Percentiles rank a stretch among this genome's conserved stretches.
Conservation (phyloP, 2,113 vertebrate genomes). For the Ctenomys sociabilis region DNA sequence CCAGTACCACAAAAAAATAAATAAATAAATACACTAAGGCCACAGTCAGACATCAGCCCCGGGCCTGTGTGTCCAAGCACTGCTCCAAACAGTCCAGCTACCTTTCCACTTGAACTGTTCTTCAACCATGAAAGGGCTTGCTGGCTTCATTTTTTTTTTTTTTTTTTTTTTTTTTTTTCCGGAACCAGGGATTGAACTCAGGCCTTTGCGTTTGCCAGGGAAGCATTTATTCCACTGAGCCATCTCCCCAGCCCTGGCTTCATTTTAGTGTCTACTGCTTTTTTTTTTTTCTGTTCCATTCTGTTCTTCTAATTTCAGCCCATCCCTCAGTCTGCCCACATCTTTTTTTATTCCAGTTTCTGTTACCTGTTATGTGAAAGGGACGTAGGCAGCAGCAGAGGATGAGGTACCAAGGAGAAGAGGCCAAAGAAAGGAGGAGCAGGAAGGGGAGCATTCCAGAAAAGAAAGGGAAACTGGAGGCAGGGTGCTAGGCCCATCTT, state of each 20-base stretch:
- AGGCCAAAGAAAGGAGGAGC: background rate
- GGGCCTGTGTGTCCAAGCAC: background rate
- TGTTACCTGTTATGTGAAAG: background rate
- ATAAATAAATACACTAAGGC: background rate
- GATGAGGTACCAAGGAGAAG: background rate
- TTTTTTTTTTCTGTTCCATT: background rate
- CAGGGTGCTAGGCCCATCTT: too few relatives aligned
- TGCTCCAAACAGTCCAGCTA: background rate
- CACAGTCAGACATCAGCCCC: background rate
- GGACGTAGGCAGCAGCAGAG: background rate
- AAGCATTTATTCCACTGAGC: too few relatives aligned
- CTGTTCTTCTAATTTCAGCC: slow-evolving; percentile 10
- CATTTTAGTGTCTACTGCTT: background rate
- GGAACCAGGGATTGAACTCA: too few relatives aligned
- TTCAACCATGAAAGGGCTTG: background rate
- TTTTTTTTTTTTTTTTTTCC: too few relatives aligned
- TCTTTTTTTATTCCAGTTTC: background rate
- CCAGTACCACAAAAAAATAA: too few relatives aligned
- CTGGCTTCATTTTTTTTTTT: too few relatives aligned
- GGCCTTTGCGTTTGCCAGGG: too few relatives aligned
- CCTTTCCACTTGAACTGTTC: background rate
- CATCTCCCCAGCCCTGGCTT: too few relatives aligned
- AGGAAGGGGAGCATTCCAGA: background rate
- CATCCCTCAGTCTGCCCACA: background rate
- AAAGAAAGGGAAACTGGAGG: background rate